These are phyloP conservation scores for Zaprionus taronus DNA, from an alignment of 1,140 invertebrate species.

Conservation along the genomic window DNA sequence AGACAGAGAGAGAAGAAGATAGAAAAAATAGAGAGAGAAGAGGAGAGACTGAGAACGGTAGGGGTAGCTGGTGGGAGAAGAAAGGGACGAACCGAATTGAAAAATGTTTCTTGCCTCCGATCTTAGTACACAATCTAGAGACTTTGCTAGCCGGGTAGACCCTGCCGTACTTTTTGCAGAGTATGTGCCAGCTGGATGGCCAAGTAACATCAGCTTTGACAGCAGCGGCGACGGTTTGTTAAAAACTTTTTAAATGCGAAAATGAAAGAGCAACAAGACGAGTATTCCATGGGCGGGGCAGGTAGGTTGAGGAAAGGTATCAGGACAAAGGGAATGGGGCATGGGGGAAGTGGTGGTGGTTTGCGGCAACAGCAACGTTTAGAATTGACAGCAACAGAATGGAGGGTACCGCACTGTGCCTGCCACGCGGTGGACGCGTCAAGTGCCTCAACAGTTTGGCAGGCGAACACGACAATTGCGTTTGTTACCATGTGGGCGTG, in stretches of 20 bases:
- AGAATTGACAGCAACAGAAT: slow-evolving; percentile 77
- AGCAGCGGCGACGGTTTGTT: slow-evolving; percentile 51
- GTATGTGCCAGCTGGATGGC: slow-evolving; percentile 17
- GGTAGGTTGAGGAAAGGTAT: not conserved
- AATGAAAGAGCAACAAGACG: slow-evolving; percentile 82
- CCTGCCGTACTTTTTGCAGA: not conserved
- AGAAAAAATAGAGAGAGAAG: too few relatives aligned
- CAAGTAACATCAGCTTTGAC: slow-evolving; percentile 28
- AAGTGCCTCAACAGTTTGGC: slow-evolving; percentile 75
- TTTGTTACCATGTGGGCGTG: slow-evolving; percentile 35
- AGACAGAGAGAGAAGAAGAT: too few relatives aligned
- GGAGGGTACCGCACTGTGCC: slow-evolving; percentile 43
- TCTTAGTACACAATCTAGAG: not conserved
- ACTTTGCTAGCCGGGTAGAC: not conserved
- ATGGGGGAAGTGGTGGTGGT: not conserved
- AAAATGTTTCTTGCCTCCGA: too few relatives aligned
- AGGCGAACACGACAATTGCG: slow-evolving; percentile 74
- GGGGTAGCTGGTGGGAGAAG: too few relatives aligned
- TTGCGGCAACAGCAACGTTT: slow-evolving; percentile 19
- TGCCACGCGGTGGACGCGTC: slow-evolving; percentile 47
- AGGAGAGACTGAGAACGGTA: too few relatives aligned
- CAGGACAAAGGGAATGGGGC: too few relatives aligned
- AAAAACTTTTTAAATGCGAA: slow-evolving; percentile 74
- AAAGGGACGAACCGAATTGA: too few relatives aligned
- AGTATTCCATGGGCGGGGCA: slow-evolving; percentile 20